Evolutionary conservation across 2,113 vertebrate species (phyloP), one percentile per base, ranked within the genome.

Genomic region (Coptodon bakossiorum): DNA sequence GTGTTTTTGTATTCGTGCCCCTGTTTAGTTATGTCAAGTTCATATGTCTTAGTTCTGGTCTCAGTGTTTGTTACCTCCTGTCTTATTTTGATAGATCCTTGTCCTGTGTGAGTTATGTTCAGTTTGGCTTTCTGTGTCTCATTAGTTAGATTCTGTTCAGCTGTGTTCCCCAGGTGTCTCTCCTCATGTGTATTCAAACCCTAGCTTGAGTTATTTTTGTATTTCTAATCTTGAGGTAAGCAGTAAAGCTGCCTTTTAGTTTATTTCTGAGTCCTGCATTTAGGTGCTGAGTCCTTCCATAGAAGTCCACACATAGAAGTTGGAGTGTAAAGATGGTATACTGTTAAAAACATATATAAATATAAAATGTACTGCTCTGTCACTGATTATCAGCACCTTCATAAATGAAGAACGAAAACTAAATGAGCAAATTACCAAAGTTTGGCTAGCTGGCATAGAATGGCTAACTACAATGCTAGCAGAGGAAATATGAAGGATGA

Each of bases 341-440:
- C 0, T 59, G 0, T 31, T 57, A 59, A 59, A 29, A 59, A 59
- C 7, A 29, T 57, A 3, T 16, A 6, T 19, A 61, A 34, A 29
- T 57, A 3, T 16, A 6, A 34, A 61, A 34, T 17, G 29, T 61
- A 6, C 9, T 19, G 0, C 16, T 61, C 16, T 61, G 29, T 61
- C 16, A 34, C 16, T 2, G 57, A 57, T 19, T 19, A 61, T 6
- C 57, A 61, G 9, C 3, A 1, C 16, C 29, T 0, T 34, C 29
- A 61, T 61, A 19, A 19, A 10, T 34, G 29, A 34, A 61, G 5
- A 0, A 17, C 0, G 1, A 10, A 19, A 34, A 19, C 16, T 61
- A 61, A 61, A 61, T 17, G 16, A 59, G 0, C 7, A 59, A 59
- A 59, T 61, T 61, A 34, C 3, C 19, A 61, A 34, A 4, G 29